Evolutionary conservation across 2,797 vertebrate genomes (phyloP).

Genomic region (Champsocephalus gunnari): DNA sequence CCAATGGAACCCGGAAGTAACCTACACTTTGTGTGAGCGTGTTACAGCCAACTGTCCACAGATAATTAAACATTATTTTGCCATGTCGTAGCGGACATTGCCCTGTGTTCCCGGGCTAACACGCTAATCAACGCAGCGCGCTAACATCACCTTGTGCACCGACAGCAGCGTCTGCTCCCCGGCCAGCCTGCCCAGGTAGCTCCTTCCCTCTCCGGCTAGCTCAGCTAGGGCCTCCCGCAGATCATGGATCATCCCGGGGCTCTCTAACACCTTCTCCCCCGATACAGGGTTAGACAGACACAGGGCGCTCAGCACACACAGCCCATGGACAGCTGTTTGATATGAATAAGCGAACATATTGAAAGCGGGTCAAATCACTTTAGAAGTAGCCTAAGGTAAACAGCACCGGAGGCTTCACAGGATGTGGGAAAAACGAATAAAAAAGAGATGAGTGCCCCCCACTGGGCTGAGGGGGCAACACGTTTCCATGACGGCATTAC

Average conservation of each 20-base stretch:
- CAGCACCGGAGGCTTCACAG: not conserved
- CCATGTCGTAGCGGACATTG: no score
- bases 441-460: slow-evolving; percentile 38
- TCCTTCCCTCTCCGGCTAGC: slow-evolving; percentile 58
- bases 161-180: slow-evolving; percentile 69
- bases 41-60: no score
- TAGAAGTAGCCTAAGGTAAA: not conserved
- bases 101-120: no score
- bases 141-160: slow-evolving; percentile 52
- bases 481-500: not conserved
- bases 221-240: slow-evolving; percentile 45
- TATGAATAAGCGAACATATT: not conserved
- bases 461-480: slow-evolving; percentile 20
- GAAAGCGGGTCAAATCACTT: not conserved
- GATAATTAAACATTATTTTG: no score
- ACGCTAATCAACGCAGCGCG: no score
- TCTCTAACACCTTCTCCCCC: slow-evolving; percentile 22
- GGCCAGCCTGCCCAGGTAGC: slow-evolving; percentile 61
- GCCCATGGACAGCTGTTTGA: accelerated
- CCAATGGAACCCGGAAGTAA: not conserved
- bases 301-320: slow-evolving; percentile 11
- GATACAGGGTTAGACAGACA: slow-evolving; percentile 3
- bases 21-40: no score
- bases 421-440: slow-evolving; percentile 41
- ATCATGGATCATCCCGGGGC: slow-evolving; percentile 52